Percentiles rank a stretch among this genome's conserved stretches.
phyloP scores from a whole-genome alignment of 1,140 invertebrate species.

The Pinna nobilis region DNA sequence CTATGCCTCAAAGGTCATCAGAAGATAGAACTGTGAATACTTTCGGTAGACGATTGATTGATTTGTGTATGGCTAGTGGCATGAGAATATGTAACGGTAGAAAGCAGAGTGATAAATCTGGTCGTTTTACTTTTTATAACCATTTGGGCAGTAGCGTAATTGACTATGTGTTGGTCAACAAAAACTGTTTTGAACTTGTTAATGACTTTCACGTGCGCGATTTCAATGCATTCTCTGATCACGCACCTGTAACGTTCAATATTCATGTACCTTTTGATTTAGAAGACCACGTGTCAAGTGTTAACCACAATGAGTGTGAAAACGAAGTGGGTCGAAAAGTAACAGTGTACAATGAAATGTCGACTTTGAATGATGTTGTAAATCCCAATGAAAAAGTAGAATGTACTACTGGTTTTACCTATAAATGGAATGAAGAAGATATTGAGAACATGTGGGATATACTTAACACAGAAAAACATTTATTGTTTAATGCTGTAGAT shows the following conservation, averaged over 20 bases:
- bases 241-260: neutral
- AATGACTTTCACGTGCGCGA: neutral
- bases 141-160: neutral
- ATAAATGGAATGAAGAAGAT: no score
- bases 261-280: no score
- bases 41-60: neutral
- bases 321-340: neutral
- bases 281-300: neutral
- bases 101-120: neutral
- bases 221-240: conserved; percentile 2
- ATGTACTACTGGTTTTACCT: no score
- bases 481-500: no score
- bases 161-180: conserved; percentile 2
- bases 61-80: neutral
- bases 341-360: neutral
- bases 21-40: neutral
- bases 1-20: neutral
- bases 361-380: no score
- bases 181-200: conserved; percentile 5
- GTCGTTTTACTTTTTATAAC: neutral
- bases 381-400: neutral
- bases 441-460: no score
- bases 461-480: no score
- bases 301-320: no score
- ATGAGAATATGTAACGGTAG: conserved; percentile 2